Evolutionary conservation across 2,888 invertebrate genomes (phyloP), one percentile per base, ranked within the genome.

Genomic region (Limnephilus marmoratus): DNA sequence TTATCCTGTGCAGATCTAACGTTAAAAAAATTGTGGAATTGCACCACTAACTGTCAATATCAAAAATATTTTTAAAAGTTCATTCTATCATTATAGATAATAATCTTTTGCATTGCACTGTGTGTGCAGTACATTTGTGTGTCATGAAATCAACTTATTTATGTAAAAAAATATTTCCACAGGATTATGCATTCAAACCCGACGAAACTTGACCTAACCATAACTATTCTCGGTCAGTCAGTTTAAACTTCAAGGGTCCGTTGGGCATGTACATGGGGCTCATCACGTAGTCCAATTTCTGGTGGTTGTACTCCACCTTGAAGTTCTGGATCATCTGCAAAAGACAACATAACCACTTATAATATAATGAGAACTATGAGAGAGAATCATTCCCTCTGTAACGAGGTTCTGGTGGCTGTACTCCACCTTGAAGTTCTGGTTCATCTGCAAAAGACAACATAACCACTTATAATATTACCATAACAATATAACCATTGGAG

Each of bases 191-290:
- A 18, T 68, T 68, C 2, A 3, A 15, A 15, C 3, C 49, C 15
- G 15, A 45, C 45, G 11, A 12, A 45, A 15, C 49, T 12, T 49
- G 3, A 15, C 15, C 15, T 68, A n/a, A n/a, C 4, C 18, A n/a
- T 45, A 34, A 41, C 81, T 68, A 90, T 29, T 95, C 95, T 94
- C 97, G 96, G 82, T 96, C 96, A 15, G 96, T 96, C 92, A 97
- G 96, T 94, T 96, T 97, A 80, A 97, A 95, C 94, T 96, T 96
- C 49, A 97, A 95, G 0, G 97, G 97, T 93, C 97, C 97, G 93
- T 97, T 96, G 0, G 97, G 97, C 0, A 97, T 97, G 94, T 97
- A 97, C 97, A 97, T 97, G 0, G 97, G 97, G 94, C 97, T 97
- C 7, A 97, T 96, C 94, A 97, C 96, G 94, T 97, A 97, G 24